Evolutionary conservation across 2,888 invertebrate genomes (phyloP).

Genomic region (Epinotia bilunana): DNA sequence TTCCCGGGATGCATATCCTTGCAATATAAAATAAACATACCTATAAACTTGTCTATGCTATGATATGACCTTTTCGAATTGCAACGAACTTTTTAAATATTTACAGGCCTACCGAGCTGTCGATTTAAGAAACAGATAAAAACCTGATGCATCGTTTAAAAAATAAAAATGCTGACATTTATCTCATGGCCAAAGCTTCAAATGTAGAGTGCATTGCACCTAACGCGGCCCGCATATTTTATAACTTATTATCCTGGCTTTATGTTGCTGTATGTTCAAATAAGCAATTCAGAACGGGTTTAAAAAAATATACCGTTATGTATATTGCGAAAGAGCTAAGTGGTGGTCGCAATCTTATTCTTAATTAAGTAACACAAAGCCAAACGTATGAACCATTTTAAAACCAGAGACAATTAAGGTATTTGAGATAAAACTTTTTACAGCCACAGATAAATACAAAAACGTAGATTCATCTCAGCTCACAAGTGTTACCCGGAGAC

Average conservation of each 20-base stretch:
- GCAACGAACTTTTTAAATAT: conserved; percentile 19
- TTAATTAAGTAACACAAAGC: conserved; percentile 25
- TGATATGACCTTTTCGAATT: conserved; percentile 16
- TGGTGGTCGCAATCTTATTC: conserved; percentile 38
- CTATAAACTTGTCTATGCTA: conserved; percentile 14
- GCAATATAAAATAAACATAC: conserved; percentile 4
- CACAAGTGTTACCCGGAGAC: conserved; percentile 35
- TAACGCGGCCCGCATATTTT: conserved; percentile 50
- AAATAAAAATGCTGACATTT: conserved; percentile 38
- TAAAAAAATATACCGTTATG: conserved; percentile 55
- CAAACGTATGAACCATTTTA: conserved; percentile 29
- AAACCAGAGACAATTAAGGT: conserved; percentile 14
- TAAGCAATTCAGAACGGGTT: conserved; percentile 57
- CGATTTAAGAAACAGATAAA: conserved; percentile 21
- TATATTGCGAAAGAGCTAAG: conserved; percentile 33
- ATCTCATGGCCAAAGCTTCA: conserved; percentile 44
- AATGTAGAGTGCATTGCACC: conserved; percentile 49
- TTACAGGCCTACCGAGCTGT: not conserved
- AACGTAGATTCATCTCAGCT: conserved; percentile 15
- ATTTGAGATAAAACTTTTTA: not conserved
- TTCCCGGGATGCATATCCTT: not conserved
- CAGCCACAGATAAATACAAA: conserved; percentile 22
- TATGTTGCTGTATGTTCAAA: conserved; percentile 46
- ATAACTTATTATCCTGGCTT: conserved; percentile 44
- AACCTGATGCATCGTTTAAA: conserved; percentile 24